phyloP scores from a whole-genome alignment of 2,797 vertebrate genomes.

The Catharus ustulatus region DNA sequence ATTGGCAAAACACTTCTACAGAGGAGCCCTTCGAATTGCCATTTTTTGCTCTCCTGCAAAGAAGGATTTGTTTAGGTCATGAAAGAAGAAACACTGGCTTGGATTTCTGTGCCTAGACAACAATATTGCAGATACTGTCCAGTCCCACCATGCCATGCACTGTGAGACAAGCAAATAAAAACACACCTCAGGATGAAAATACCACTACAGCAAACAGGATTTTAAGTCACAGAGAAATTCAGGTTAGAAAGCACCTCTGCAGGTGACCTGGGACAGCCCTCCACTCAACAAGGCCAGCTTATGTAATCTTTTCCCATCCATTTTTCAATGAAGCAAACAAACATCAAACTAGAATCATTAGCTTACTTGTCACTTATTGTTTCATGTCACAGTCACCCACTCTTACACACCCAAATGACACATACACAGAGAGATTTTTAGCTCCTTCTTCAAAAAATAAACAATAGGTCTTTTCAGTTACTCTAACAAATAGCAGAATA shows the following conservation, averaged over 20 bases:
- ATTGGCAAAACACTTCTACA: slow-evolving; percentile 10
- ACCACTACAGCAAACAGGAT: background rate
- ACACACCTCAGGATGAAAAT: background rate
- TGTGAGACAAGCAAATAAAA: slow-evolving; percentile 18
- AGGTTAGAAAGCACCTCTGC: background rate
- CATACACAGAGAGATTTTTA: background rate
- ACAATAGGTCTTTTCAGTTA: background rate
- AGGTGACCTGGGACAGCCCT: background rate
- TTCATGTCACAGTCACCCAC: background rate
- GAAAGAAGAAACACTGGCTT: slow-evolving; percentile 15
- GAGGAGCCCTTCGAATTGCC: slow-evolving; percentile 10
- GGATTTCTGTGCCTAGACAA: background rate
- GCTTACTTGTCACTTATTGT: background rate
- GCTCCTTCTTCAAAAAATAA: background rate
- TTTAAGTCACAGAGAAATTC: background rate
- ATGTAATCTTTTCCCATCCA: background rate
- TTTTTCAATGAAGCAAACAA: background rate
- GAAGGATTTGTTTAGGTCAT: background rate
- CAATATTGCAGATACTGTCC: background rate
- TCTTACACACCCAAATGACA: background rate
- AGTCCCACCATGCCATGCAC: background rate
- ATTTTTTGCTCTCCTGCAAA: slow-evolving; percentile 21
- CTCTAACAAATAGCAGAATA: background rate
- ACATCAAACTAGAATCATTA: background rate
- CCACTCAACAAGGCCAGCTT: background rate